Percentiles rank a stretch among this genome's conserved stretches.
Evolutionary conservation across 2,888 invertebrate species (phyloP).

Genomic region (Notodromas monacha): DNA sequence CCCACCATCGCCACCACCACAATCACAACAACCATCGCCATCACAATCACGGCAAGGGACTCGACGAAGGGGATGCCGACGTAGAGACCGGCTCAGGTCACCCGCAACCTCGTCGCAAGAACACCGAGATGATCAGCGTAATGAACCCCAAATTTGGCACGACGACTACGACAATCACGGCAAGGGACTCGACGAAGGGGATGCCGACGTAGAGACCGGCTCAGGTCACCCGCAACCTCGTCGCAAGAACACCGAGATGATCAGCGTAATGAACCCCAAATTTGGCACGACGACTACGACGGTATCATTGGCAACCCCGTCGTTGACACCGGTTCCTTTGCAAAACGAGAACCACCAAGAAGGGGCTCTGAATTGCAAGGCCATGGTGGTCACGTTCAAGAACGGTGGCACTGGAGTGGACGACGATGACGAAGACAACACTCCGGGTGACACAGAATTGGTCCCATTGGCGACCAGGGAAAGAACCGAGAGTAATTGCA

Average conservation of each 20-base stretch:
- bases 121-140: slow-evolving; percentile 15
- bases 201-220: no score
- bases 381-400: slow-evolving; percentile 9
- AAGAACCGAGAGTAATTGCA: slow-evolving; percentile 7
- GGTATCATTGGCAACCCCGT: slow-evolving; percentile 8
- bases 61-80: no score
- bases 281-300: slow-evolving; percentile 15
- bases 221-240: no score
- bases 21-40: slow-evolving; percentile 10
- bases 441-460: not conserved
- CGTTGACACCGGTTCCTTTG: not conserved
- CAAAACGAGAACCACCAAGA: slow-evolving; percentile 7
- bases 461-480: slow-evolving; percentile 6
- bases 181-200: not conserved
- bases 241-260: no score
- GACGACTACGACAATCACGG: slow-evolving; percentile 10
- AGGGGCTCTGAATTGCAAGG: slow-evolving; percentile 10
- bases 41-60: slow-evolving; percentile 8
- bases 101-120: slow-evolving; percentile 10
- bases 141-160: no score
- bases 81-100: no score
- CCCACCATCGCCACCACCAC: slow-evolving; percentile 15
- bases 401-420: not conserved
- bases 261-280: slow-evolving; percentile 11
- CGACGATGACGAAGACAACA: not conserved